Base-by-base conservation (phyloP, 2,797 vertebrate species). In the Protonibea diacanthus region DNA sequence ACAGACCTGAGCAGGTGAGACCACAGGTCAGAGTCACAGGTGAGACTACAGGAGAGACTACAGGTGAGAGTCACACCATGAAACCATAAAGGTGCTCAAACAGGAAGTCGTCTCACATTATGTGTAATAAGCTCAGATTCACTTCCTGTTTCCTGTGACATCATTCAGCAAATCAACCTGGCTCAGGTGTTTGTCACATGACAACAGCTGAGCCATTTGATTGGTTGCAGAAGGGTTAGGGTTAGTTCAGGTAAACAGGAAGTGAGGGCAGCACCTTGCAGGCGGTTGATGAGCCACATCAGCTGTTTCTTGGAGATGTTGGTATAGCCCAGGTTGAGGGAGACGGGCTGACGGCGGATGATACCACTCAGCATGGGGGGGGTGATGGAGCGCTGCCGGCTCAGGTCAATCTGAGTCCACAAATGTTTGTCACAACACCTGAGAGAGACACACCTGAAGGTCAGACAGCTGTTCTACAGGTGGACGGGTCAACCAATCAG, bases 221-320 rank as follows among this genome's bases (percentile, higher is more conserved):
- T 29, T 29, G 29, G 29, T 5, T 29, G 29, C 29, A 7, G 29
- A 33, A 7, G 29, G 29, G 29, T 33, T 33, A 7, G 6, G 6
- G 29, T 33, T 33, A 33, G 29, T 33, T 33, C 40, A 62, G 52
- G n/a, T 49, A 4, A 53, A 51, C 56, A 73, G 70, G 40, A 60
- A 74, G 58, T 58, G 58, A 0, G 1, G 62, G 14, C 8, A 0
- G 53, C 51, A 83, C 97, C 97, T 94, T 95, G 97, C 17, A 98
- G 86, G 57, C 97, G 95, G 92, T 96, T 97, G 87, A 98, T 96
- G 81, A 98, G 97, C 97, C 97, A 98, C 95, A 97, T 97, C 7
- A 98, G 94, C 90, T 98, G 97, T 45, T 98, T 98, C 92, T 97
- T 97, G 89, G 97, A 98, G 94, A 98, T 97, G 94, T 96, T 97